Evolutionary conservation across 2,113 vertebrate genomes (phyloP).

Genomic region (Engystomops pustulosus): DNA sequence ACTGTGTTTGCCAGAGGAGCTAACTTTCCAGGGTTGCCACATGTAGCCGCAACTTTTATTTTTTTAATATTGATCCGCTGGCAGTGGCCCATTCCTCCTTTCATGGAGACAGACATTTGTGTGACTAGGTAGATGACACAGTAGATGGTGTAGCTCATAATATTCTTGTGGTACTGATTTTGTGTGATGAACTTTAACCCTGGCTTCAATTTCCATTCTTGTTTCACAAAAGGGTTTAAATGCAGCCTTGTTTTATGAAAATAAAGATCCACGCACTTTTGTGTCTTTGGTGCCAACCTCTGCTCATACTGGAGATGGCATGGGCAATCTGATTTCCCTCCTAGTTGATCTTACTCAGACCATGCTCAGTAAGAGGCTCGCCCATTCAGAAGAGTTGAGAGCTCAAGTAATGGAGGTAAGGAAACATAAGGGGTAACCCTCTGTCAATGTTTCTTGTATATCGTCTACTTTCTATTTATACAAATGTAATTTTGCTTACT

Average conservation of each 20-base stretch:
- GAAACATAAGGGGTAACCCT: no score
- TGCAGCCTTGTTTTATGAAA: slow-evolving; percentile 93
- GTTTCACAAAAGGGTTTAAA: slow-evolving; percentile 84
- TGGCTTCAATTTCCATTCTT: not conserved
- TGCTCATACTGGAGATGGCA: slow-evolving; percentile 96
- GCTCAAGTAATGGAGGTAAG: slow-evolving; percentile 99
- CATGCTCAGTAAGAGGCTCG: slow-evolving; percentile 90
- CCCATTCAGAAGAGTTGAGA: slow-evolving; percentile 91
- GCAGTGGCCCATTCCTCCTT: no score
- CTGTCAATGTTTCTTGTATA: not conserved
- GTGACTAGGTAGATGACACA: no score
- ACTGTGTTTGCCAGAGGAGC: no score
- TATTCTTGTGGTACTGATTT: not conserved
- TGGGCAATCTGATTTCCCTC: slow-evolving; percentile 94
- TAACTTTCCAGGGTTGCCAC: no score
- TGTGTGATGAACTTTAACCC: not conserved
- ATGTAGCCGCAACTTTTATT: no score
- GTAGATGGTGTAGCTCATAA: no score
- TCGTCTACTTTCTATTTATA: slow-evolving; percentile 8
- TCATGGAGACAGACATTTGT: no score
- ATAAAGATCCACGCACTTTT: slow-evolving; percentile 95
- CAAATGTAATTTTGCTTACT: not conserved
- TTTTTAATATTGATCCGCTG: no score
- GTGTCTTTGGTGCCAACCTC: slow-evolving; percentile 96
- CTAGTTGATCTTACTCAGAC: slow-evolving; percentile 95